These are phyloP conservation scores for Tribolium castaneum DNA, from an alignment of 1,140 invertebrate species.

Conservation along the genomic window DNA sequence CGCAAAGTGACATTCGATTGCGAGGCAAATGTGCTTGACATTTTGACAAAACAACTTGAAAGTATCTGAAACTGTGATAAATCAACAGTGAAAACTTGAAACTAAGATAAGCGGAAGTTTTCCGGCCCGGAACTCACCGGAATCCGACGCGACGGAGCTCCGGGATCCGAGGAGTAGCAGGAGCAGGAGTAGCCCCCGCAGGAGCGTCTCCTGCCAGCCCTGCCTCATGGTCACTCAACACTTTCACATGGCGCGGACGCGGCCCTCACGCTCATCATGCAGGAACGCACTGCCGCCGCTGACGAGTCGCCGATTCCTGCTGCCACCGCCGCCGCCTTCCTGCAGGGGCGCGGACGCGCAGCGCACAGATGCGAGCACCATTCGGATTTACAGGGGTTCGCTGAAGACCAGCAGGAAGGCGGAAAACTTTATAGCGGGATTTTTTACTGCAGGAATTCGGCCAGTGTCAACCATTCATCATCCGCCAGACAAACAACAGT, in stretches of 20 bases:
- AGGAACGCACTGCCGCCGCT: constrained; percentile 44
- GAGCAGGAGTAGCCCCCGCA: constrained; percentile 41
- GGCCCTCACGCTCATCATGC: constrained; percentile 34
- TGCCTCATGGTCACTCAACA: constrained; percentile 46
- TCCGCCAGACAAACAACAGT: neutral
- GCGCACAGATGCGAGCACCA: neutral
- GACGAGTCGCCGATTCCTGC: constrained; percentile 7
- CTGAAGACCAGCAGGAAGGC: neutral
- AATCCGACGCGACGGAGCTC: constrained; percentile 20
- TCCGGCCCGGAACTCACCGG: constrained; percentile 15
- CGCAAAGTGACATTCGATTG: neutral
- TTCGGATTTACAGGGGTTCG: neutral
- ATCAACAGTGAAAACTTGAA: neutral
- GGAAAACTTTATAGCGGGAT: neutral
- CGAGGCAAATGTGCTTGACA: neutral
- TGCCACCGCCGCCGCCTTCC: constrained; percentile 19
- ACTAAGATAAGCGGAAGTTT: neutral
- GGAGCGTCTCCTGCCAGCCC: constrained; percentile 39
- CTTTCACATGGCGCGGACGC: constrained; percentile 43
- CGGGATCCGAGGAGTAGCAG: constrained; percentile 37
- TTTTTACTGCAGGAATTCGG: no score
- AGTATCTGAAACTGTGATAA: neutral
- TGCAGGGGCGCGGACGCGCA: constrained; percentile 43
- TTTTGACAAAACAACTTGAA: neutral
- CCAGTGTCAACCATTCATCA: neutral